A percentile compares a stretch with the other conserved stretches of the same genome.
These are phyloP conservation scores for Actinemys pallida DNA, from an alignment of 2,113 vertebrate species.

Conservation along the genomic window DNA sequence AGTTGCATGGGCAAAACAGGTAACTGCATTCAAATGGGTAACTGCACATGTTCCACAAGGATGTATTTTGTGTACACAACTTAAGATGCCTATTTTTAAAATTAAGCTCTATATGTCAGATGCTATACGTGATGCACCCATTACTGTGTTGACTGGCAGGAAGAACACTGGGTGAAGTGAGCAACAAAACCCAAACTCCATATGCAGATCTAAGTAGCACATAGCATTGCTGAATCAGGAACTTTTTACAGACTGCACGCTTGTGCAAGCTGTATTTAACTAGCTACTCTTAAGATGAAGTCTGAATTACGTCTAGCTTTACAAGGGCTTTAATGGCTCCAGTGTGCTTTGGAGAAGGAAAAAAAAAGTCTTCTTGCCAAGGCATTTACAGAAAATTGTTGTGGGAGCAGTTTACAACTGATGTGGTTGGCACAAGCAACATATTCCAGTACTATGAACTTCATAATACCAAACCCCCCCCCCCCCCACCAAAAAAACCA, in stretches of 20 bases:
- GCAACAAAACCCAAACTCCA: neutral
- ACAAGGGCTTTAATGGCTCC: constrained; percentile 39
- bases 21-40: neutral
- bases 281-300: constrained; percentile 30
- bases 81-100: neutral
- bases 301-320: constrained; percentile 1
- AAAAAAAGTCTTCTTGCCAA: constrained; percentile 22
- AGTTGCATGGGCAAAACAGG: neutral
- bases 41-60: neutral
- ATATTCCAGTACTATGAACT: constrained; percentile 19
- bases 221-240: constrained; percentile 9
- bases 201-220: neutral
- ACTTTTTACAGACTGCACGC: constrained; percentile 14
- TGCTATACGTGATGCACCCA: neutral
- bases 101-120: neutral
- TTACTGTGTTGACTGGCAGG: neutral
- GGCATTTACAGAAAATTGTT: constrained; percentile 35
- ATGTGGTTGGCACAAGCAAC: constrained; percentile 37
- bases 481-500: too few relatives aligned
- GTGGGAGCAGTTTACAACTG: constrained; percentile 35
- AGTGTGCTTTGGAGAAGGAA: neutral
- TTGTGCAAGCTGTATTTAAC: constrained; percentile 17
- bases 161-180: neutral
- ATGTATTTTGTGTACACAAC: neutral
- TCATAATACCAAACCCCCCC: neutral